Evolutionary conservation across 2,797 vertebrate species (phyloP).

Genomic region (Myiothlypis chrysogaster): DNA sequence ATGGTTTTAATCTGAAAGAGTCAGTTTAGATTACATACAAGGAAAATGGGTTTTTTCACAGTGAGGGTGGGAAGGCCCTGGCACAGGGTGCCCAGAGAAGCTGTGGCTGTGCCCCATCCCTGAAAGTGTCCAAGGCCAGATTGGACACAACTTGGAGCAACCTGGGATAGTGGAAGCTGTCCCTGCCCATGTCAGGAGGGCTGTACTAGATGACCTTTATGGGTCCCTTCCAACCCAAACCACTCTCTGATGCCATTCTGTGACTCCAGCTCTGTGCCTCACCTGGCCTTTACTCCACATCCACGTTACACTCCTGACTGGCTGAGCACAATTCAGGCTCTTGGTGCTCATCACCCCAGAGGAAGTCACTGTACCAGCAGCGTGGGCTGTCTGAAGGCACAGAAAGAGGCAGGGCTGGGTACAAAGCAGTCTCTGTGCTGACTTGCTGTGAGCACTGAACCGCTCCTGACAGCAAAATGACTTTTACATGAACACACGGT

Average conservation of each 20-base stretch:
- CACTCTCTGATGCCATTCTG: neutral
- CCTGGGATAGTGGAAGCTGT: rapidly evolving
- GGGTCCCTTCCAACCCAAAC: neutral
- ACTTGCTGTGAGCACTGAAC: neutral
- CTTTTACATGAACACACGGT: neutral
- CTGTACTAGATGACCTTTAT: neutral
- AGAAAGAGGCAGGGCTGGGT: no score
- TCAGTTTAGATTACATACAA: neutral
- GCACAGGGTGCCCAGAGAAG: neutral
- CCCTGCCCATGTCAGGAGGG: neutral
- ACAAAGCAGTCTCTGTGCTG: neutral
- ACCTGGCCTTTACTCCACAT: neutral
- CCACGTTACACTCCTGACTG: rapidly evolving
- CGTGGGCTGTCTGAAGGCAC: rapidly evolving
- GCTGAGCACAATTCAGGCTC: neutral
- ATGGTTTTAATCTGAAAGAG: neutral
- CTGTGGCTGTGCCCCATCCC: neutral
- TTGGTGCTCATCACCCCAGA: neutral
- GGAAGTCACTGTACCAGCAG: neutral
- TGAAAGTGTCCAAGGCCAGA: neutral
- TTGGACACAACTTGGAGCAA: rapidly evolving
- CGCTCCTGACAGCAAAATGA: neutral
- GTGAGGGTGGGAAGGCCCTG: neutral
- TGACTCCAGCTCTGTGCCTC: neutral
- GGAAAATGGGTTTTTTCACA: rapidly evolving